Conservation (phyloP, 2,888 invertebrate species). For the Geophilus truncorum region DNA sequence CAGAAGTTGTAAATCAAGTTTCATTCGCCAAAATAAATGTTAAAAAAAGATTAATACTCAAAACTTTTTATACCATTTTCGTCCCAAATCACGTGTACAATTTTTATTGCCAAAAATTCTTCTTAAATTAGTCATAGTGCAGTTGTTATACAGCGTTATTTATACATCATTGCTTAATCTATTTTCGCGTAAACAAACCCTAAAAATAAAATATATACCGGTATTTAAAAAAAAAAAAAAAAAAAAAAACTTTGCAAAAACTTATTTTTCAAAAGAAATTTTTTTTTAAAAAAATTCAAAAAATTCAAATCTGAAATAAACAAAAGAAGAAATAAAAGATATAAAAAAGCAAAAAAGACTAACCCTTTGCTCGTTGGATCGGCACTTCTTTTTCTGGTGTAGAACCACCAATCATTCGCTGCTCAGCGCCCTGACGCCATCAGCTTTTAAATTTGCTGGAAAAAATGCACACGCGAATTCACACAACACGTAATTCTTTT, state of each 20-base stretch:
- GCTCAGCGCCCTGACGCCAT: constrained; percentile 29
- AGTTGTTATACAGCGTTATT: background rate
- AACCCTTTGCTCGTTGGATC: constrained; percentile 14
- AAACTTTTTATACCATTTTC: background rate
- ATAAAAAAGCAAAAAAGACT: background rate
- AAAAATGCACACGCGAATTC: constrained; percentile 36
- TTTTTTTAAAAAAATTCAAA: background rate
- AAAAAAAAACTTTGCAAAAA: background rate
- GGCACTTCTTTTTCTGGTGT: constrained; percentile 16
- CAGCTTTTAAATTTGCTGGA: constrained; percentile 34
- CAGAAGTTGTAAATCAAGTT: too few relatives aligned
- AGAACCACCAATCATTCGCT: constrained; percentile 20
- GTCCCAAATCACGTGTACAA: background rate
- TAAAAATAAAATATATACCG: background rate
- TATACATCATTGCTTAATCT: background rate
- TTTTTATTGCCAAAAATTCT: constrained; percentile 4
- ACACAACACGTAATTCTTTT: constrained; percentile 35
- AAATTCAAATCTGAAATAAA: background rate
- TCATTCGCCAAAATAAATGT: too few relatives aligned
- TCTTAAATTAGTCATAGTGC: background rate
- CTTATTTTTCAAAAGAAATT: background rate
- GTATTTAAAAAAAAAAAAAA: background rate
- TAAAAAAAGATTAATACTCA: background rate
- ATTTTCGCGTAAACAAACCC: background rate
- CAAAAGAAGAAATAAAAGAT: background rate